These are phyloP conservation scores for Callipepla squamata DNA, from an alignment of 2,113 vertebrate genomes.

Conservation along the genomic window DNA sequence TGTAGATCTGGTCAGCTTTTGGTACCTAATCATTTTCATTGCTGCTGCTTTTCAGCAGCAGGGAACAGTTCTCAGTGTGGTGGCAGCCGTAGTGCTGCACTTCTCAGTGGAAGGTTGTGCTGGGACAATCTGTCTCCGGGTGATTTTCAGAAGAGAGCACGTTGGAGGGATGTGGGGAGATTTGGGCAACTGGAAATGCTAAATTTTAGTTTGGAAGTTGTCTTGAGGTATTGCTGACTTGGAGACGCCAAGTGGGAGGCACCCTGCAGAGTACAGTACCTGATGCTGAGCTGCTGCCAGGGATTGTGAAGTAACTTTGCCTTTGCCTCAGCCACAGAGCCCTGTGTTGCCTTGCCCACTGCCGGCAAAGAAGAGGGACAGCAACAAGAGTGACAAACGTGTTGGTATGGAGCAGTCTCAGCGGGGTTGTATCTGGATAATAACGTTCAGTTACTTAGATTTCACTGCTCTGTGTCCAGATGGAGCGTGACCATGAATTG, in stretches of 20 bases:
- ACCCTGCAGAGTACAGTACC: neutral
- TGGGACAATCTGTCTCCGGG: neutral
- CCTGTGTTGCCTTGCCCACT: neutral
- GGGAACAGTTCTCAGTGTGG: neutral
- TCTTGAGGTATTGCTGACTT: neutral
- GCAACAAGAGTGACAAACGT: accelerated
- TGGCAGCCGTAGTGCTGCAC: neutral
- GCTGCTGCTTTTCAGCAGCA: neutral
- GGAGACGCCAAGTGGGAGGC: neutral
- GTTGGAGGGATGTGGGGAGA: neutral
- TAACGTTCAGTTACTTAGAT: neutral
- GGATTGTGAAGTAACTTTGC: neutral
- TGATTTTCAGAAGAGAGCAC: neutral
- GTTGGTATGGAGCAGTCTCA: neutral
- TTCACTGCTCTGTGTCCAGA: neutral
- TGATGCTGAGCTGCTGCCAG: neutral
- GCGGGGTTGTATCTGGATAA: neutral
- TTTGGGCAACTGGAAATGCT: neutral
- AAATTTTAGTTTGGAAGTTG: neutral
- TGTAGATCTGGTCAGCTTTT: neutral
- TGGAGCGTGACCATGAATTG: slow-evolving; percentile 37
- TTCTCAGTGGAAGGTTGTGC: neutral
- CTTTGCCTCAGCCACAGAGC: neutral
- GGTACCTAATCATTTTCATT: neutral
- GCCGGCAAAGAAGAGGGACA: accelerated